Conservation (phyloP, 1,140 invertebrate genomes). For the Liolophura sinensis region DNA sequence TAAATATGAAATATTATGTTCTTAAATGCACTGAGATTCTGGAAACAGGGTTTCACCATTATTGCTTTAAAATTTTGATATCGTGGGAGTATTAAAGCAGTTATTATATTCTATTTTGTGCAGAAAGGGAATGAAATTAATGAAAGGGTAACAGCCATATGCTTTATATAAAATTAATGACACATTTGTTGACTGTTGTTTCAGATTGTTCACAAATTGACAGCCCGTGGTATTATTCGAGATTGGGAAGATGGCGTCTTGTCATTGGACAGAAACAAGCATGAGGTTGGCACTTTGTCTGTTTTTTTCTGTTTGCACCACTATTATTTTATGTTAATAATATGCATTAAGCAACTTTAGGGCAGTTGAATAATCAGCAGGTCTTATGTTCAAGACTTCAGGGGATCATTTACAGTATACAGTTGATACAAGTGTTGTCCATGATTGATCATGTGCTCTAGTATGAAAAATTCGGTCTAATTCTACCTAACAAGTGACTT, state of each 20-base stretch:
- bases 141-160: background rate
- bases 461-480: too few relatives aligned
- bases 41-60: too few relatives aligned
- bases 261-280: constrained; percentile 42
- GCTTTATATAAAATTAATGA: background rate
- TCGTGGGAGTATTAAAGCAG: background rate
- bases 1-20: too few relatives aligned
- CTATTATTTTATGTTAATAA: background rate
- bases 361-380: too few relatives aligned
- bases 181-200: constrained; percentile 1
- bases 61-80: too few relatives aligned
- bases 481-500: too few relatives aligned
- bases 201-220: constrained; percentile 46
- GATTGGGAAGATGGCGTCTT: constrained; percentile 57
- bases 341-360: background rate
- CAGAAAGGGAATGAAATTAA: background rate
- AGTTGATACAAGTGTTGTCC: too few relatives aligned
- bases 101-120: background rate
- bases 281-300: constrained; percentile 41
- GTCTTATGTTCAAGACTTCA: too few relatives aligned
- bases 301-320: constrained; percentile 8
- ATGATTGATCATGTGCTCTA: too few relatives aligned
- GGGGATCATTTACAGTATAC: too few relatives aligned
- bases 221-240: constrained; percentile 52
- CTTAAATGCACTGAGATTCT: too few relatives aligned